Conservation (phyloP, 2,113 vertebrate genomes). For the Ivindomyrus marchei region DNA sequence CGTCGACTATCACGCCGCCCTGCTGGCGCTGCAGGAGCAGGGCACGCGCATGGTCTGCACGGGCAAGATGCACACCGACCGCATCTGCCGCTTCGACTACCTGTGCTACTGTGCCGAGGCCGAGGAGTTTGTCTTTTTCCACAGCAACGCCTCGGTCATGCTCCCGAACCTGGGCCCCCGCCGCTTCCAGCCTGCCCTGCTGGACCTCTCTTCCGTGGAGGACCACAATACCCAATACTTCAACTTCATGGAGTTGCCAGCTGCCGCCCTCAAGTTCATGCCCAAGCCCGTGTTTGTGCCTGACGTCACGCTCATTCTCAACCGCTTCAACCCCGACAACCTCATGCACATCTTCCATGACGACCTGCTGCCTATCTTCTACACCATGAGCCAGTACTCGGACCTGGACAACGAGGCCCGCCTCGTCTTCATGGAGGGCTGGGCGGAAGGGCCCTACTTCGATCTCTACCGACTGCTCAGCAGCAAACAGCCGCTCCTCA, state of each 20-base stretch:
- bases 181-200: constrained; percentile 88
- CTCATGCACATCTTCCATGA: constrained; percentile 97
- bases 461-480: constrained; percentile 88
- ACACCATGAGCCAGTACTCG: constrained; percentile 87
- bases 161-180: constrained; percentile 88
- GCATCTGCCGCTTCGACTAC: constrained; percentile 89
- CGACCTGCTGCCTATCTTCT: constrained; percentile 87
- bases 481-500: constrained; percentile 85
- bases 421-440: constrained; percentile 95
- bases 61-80: constrained; percentile 91
- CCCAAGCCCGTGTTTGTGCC: constrained; percentile 92
- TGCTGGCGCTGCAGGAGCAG: constrained; percentile 75
- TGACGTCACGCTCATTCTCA: constrained; percentile 83
- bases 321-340: constrained; percentile 96
- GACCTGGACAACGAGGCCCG: constrained; percentile 78
- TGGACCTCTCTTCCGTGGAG: constrained; percentile 91
- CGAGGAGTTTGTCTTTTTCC: constrained; percentile 93
- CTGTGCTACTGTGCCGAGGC: constrained; percentile 90
- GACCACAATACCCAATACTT: constrained; percentile 98
- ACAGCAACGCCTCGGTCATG: constrained; percentile 86
- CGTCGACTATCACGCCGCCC: constrained; percentile 82
- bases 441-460: constrained; percentile 84
- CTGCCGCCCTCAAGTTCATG: constrained; percentile 82
- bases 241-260: constrained; percentile 91
- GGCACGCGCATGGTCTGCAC: constrained; percentile 95